phyloP scores from a whole-genome alignment of 2,797 vertebrate species.

The Apogon hyalosoma region DNA sequence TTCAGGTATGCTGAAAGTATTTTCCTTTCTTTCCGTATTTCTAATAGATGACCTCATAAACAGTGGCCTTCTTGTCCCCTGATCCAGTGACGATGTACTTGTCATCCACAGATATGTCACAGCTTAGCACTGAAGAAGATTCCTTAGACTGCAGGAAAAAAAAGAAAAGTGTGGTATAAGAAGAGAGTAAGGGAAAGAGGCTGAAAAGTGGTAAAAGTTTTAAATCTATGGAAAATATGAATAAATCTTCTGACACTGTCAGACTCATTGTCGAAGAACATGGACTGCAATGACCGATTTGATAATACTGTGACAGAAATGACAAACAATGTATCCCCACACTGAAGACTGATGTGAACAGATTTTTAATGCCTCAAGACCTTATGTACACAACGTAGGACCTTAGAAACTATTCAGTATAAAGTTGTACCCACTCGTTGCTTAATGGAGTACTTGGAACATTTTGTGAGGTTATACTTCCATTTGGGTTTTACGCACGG shows the following conservation, averaged over 20 bases:
- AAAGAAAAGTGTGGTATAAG: background rate
- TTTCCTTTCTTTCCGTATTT: constrained; percentile 23
- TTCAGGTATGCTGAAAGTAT: constrained; percentile 16
- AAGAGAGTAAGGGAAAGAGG: background rate
- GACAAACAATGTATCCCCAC: constrained; percentile 10
- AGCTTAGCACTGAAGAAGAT: constrained; percentile 88
- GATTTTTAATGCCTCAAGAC: too few species aligned
- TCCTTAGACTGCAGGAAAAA: constrained; percentile 84
- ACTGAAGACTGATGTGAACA: background rate
- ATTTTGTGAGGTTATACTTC: too few species aligned
- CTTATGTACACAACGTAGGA: too few species aligned
- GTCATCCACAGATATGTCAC: constrained; percentile 89
- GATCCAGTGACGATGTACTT: constrained; percentile 90
- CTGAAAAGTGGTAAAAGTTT: background rate
- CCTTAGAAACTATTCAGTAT: too few species aligned
- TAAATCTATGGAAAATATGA: constrained; percentile 4
- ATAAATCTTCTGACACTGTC: background rate
- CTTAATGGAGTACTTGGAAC: too few species aligned
- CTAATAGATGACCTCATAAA: constrained; percentile 90
- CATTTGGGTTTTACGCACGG: too few species aligned
- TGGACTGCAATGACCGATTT: constrained; percentile 12
- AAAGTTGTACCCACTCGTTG: too few species aligned
- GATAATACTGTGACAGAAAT: constrained; percentile 10
- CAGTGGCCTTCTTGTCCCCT: constrained; percentile 89
- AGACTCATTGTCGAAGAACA: background rate